These are phyloP conservation scores for Pelmatolapia mariae DNA, from an alignment of 2,113 vertebrate genomes.

Conservation along the genomic window DNA sequence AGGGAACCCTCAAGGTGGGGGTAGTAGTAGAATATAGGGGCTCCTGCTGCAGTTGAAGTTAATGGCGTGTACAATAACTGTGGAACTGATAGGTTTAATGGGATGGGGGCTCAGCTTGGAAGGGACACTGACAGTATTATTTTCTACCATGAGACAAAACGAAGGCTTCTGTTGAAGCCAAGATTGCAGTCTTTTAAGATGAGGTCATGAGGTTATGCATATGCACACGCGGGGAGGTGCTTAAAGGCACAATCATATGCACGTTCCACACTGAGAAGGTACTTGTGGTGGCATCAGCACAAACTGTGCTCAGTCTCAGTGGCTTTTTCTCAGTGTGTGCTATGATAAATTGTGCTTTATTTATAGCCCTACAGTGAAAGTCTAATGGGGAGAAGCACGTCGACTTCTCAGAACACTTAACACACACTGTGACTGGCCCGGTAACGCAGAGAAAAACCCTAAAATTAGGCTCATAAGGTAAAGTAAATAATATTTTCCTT, in stretches of 20 bases:
- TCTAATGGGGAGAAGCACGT: constrained; percentile 34
- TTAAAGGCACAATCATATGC: not conserved
- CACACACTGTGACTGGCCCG: constrained; percentile 24
- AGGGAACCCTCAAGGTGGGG: not conserved
- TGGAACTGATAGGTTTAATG: constrained; percentile 29
- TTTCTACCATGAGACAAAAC: constrained; percentile 10
- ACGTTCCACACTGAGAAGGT: constrained; percentile 9
- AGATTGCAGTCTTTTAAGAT: constrained; percentile 6
- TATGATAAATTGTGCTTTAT: constrained; percentile 56
- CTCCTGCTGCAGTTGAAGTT: constrained; percentile 22
- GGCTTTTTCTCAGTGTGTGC: constrained; percentile 24
- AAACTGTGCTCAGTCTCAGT: constrained; percentile 19
- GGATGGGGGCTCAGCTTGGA: not conserved
- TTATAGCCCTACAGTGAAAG: constrained; percentile 13
- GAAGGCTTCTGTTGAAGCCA: constrained; percentile 7
- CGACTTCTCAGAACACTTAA: constrained; percentile 49
- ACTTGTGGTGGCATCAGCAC: constrained; percentile 9
- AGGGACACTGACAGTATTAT: constrained; percentile 3
- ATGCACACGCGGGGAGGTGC: not conserved
- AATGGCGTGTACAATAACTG: constrained; percentile 41
- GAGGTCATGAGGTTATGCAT: not conserved
- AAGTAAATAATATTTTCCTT: constrained; percentile 67
- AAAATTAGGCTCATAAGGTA: constrained; percentile 37
- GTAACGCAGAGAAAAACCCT: constrained; percentile 4
- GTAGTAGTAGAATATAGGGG: not conserved